Evolutionary conservation across 2,113 vertebrate genomes (phyloP), one percentile per base, ranked within the genome.

Genomic region (Psittacus erithacus): DNA sequence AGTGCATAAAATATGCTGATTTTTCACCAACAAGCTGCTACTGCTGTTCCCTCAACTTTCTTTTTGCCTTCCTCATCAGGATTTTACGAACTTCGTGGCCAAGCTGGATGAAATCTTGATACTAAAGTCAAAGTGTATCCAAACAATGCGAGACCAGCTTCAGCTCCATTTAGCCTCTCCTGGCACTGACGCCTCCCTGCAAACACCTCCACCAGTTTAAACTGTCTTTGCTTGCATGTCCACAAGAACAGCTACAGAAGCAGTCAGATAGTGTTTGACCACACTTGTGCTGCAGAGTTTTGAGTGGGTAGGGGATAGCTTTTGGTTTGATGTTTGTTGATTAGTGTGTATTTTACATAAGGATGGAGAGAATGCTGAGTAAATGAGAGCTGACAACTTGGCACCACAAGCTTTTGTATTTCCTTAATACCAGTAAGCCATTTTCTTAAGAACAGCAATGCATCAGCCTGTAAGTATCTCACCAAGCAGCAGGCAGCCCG

Each of bases 21-120:
- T 39, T 63, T 59, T 86, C 49, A 82, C 76, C 39, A 62, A 13
- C 22, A 11, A 43, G 17, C 24, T 91, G 31, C 24, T 76, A 14
- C n/a, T 52, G 17, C 8, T 80, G 18, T 69, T 90, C 6, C 19
- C 43, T 90, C 47, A 85, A 68, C 50, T 84, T 82, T 53, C 39
- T 22, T 85, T 92, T 68, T 91, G 53, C 27, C 76, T 96, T 94
- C 73, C 55, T 97, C 47, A 89, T 47, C 89, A 99, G 99, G 97
- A 98, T 87, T 99, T 99, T 97, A 97, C 91, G 79, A 98, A 98
- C 47, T 98, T 98, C 22, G 96, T 98, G 80, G 90, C 94, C 70
- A 98, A 97, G 90, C 95, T 99, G 90, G 98, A 98, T 82, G 98
- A 98, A 95, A 98, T 99, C 82, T 97, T 99, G 98, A 88, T 95